Base-by-base conservation (phyloP, 2,797 vertebrate genomes). In the Betta splendens region DNA sequence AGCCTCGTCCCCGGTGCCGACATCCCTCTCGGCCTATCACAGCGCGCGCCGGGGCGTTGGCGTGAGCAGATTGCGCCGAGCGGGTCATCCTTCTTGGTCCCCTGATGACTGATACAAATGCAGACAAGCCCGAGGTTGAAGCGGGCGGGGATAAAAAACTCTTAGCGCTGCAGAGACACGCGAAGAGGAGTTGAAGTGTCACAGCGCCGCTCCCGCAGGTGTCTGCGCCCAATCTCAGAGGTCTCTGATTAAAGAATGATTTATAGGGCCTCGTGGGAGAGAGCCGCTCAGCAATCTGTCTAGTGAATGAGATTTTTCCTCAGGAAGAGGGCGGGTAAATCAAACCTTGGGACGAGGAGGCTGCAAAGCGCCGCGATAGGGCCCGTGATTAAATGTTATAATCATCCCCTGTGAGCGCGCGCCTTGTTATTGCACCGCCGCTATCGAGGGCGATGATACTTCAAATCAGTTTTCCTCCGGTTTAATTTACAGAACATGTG, bases 231-330 rank as follows among this genome's bases (percentile, higher is more conserved):
- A 88, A 87, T 89, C 89, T 86, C 81, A 56, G 71, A 72, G 85
- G 75, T 72, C 86, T 83, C 84, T 93, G 92, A 93, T 91, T 92
- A 91, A 93, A 92, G 88, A 92, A 92, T 93, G 92, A 94, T 93
- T 94, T 91, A 91, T 88, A 84, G 77, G 62, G 15, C 70, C 50
- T 44, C 76, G 72, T 58, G 51, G 15, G 77, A 89, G 89, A 84
- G 85, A 69, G 86, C 89, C 64, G 84, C 87, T 83, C 85, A 85
- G 91, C 87, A 85, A 92, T 93, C 89, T 23, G 77, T 93, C 93
- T 92, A 69, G 75, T 81, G 89, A 91, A 93, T 92, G 82, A 90
- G 90, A 83, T 79, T 93, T 92, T 92, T 89, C 73, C 83, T 71
- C 18, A 67, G 85, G 79, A 85, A 86, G 90, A 88, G 84, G 86